Conservation (phyloP, 37 sponge, comb jelly and placozoan genomes). For the Cladorhizidae sp. region DNA sequence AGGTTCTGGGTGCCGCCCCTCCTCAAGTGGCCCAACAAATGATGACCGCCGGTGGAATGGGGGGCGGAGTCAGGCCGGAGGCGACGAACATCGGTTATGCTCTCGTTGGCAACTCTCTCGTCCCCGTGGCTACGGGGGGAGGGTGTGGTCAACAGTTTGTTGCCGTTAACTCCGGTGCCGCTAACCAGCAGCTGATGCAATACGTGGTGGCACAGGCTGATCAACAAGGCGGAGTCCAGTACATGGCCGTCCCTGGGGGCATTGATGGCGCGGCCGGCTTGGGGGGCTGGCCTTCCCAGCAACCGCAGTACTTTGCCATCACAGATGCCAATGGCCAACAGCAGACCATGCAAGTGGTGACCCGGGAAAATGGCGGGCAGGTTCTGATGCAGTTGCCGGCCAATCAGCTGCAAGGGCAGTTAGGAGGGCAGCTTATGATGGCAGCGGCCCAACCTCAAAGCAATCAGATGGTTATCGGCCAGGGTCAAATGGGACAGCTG, state of each 20-base stretch:
- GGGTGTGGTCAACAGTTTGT: constrained; percentile 12
- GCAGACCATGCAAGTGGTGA: constrained; percentile 1
- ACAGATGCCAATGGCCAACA: background rate
- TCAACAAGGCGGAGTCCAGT: constrained; percentile 33
- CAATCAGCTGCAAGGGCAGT: background rate
- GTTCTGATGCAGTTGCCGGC: constrained; percentile 7
- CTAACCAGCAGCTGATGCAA: background rate
- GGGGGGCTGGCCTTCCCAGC: background rate
- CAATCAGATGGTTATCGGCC: background rate
- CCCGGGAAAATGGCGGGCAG: constrained; percentile 11
- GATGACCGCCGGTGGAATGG: background rate
- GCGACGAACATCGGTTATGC: constrained; percentile 40
- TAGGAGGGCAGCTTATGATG: background rate
- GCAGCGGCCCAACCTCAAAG: background rate
- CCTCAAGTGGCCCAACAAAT: constrained; percentile 36
- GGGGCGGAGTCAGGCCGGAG: too few relatives aligned
- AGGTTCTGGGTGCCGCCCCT: background rate
- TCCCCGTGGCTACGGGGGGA: constrained; percentile 14
- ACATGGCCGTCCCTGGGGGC: constrained; percentile 18
- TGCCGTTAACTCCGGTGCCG: constrained; percentile 7
- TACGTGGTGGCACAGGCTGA: constrained; percentile 18
- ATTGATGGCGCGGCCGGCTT: background rate
- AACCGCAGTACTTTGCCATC: background rate
- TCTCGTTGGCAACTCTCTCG: constrained; percentile 43
- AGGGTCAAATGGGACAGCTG: background rate